Evolutionary conservation across 2,113 vertebrate species (phyloP).

Genomic region (Thymallus thymallus): DNA sequence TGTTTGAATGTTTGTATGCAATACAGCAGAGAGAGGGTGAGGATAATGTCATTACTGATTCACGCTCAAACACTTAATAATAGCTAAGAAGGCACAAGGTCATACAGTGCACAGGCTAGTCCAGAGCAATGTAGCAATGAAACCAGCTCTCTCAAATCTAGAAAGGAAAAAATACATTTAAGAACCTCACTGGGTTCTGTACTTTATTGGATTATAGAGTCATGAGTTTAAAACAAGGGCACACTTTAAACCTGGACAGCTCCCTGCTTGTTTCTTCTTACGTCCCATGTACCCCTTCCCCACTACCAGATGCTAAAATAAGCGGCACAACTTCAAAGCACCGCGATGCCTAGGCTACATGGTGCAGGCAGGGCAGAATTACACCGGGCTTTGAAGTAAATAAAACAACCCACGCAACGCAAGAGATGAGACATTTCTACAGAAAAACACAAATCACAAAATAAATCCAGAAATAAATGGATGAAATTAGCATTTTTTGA

Average conservation of each 20-base stretch:
- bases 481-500: conserved; percentile 42
- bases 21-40: conserved; percentile 46
- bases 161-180: conserved; percentile 33
- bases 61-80: conserved; percentile 54
- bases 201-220: conserved; percentile 49
- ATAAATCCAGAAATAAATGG: conserved; percentile 38
- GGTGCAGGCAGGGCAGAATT: conserved; percentile 42
- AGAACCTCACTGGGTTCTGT: conserved; percentile 30
- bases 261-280: conserved; percentile 70
- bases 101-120: conserved; percentile 38
- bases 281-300: conserved; percentile 51
- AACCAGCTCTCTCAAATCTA: conserved; percentile 34
- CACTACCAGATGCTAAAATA: conserved; percentile 58
- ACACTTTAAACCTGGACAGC: conserved; percentile 37
- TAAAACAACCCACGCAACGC: conserved; percentile 53
- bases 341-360: conserved; percentile 40
- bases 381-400: conserved; percentile 63
- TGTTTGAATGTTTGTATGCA: conserved; percentile 52
- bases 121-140: conserved; percentile 38
- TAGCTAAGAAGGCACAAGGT: conserved; percentile 74
- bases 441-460: conserved; percentile 25
- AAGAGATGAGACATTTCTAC: conserved; percentile 36
- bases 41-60: conserved; percentile 77
- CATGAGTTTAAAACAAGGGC: conserved; percentile 41
- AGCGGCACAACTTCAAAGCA: conserved; percentile 64